Evolutionary conservation across 1,140 invertebrate species (phyloP), one percentile per base, ranked within the genome.

Genomic region (Daktulosphaira vitifoliae): DNA sequence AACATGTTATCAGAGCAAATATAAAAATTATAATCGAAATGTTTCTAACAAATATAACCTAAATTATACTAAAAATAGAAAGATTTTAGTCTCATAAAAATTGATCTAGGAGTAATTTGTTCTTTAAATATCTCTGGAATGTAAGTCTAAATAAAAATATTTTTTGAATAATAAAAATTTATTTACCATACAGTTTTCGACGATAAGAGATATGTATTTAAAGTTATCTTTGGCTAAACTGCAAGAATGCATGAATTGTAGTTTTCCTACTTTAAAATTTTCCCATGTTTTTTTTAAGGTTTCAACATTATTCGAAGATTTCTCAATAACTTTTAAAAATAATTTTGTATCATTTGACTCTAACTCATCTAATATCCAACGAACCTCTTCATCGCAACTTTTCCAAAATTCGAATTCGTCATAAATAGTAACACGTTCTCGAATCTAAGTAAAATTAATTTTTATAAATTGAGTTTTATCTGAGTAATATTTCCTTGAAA

Each of bases 141-240:
- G n/a, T n/a, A n/a, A n/a, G n/a, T n/a, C n/a, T n/a, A n/a, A n/a
- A n/a, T n/a, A n/a, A n/a, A n/a, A n/a, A n/a, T n/a, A n/a, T n/a
- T n/a, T n/a, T n/a, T n/a, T n/a, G n/a, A n/a, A n/a, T n/a, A n/a
- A n/a, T n/a, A n/a, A n/a, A n/a, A n/a, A n/a, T n/a, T n/a, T n/a
- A n/a, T n/a, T n/a, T 59, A 62, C 56, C 56, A 46, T 2, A 22
- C 46, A 62, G 5, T 46, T 38, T 62, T 62, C 56, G 39, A 62
- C 46, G 16, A 62, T 62, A 16, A 62, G 42, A 8, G 56, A 46
- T 13, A 62, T 29, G 22, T 62, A 62, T 33, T 62, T 62, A 15
- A 48, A 33, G n/a, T 62, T 62, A 18, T 62, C 56, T 46, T 62
- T 62, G 13, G 56, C 56, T 26, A 62, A 22, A 0, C 56, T 42